phyloP scores from a whole-genome alignment of 53 echinoderm and acorn worm species.

The Mesocentrotus franciscanus region DNA sequence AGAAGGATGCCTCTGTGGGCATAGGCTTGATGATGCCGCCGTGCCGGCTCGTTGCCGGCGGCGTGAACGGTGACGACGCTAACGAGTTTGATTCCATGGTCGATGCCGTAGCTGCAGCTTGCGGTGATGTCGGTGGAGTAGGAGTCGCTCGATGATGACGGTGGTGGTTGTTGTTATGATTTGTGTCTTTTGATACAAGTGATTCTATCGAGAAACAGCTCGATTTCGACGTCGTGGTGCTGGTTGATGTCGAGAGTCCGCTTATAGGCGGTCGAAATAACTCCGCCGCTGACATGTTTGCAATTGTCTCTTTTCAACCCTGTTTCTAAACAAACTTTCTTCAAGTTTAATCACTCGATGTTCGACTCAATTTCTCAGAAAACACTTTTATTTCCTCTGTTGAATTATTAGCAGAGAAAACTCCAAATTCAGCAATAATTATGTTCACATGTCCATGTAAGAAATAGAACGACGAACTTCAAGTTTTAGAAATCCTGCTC shows the following conservation, averaged over 20 bases:
- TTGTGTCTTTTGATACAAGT: slow-evolving; percentile 57
- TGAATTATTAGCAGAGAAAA: neutral
- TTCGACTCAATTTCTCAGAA: neutral
- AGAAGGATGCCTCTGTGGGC: slow-evolving; percentile 67
- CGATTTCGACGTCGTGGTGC: slow-evolving; percentile 57
- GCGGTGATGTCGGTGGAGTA: slow-evolving; percentile 60
- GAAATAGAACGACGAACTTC: neutral
- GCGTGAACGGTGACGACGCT: slow-evolving; percentile 59
- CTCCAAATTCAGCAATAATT: neutral
- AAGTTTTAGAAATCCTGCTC: slow-evolving; percentile 7
- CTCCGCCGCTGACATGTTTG: slow-evolving; percentile 58
- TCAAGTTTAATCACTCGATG: neutral
- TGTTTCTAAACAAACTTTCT: neutral
- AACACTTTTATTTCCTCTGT: neutral
- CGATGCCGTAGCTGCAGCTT: slow-evolving; percentile 54
- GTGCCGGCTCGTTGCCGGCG: slow-evolving; percentile 52
- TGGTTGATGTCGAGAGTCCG: slow-evolving; percentile 43
- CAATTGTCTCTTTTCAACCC: neutral
- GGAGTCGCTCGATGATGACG: slow-evolving; percentile 52
- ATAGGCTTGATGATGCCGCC: slow-evolving; percentile 70
- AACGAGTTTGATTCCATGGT: slow-evolving; percentile 59
- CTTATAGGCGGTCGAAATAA: slow-evolving; percentile 61
- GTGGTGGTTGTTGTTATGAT: slow-evolving; percentile 37
- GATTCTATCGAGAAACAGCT: slow-evolving; percentile 67
- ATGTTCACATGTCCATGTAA: neutral